phyloP scores from a whole-genome alignment of 2,113 vertebrate genomes.

The Cynoglossus semilaevis region DNA sequence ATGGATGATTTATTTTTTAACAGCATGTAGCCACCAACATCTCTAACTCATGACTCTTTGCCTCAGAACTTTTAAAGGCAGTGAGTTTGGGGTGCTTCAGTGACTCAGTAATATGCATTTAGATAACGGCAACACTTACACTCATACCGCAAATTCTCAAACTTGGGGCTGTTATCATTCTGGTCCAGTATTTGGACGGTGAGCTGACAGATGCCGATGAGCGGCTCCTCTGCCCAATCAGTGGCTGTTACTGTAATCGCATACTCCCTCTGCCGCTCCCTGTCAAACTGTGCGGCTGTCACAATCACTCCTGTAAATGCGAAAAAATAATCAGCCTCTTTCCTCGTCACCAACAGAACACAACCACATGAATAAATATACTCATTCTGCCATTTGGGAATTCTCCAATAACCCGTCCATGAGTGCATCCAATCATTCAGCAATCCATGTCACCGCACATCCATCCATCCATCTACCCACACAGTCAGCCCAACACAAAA shows the following conservation, averaged over 20 bases:
- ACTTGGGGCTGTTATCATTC: constrained; percentile 90
- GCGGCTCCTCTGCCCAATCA: constrained; percentile 85
- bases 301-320: constrained; percentile 78
- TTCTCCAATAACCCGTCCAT: constrained; percentile 1
- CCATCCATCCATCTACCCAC: constrained; percentile 15
- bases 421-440: background rate
- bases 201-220: constrained; percentile 88
- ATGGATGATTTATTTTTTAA: background rate
- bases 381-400: constrained; percentile 14
- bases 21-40: background rate
- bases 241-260: constrained; percentile 87
- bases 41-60: constrained; percentile 7
- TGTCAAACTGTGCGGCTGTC: constrained; percentile 83
- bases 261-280: constrained; percentile 87
- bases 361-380: background rate
- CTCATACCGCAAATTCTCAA: constrained; percentile 89
- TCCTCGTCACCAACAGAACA: background rate
- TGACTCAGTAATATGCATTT: constrained; percentile 2
- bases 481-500: no score
- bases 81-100: constrained; percentile 4
- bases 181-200: constrained; percentile 85
- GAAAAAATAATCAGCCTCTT: constrained; percentile 30
- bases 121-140: constrained; percentile 75
- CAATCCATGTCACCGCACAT: background rate
- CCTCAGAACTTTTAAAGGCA: background rate